phyloP scores from a whole-genome alignment of 2,888 invertebrate species.

The Rhagonycha lutea region DNA sequence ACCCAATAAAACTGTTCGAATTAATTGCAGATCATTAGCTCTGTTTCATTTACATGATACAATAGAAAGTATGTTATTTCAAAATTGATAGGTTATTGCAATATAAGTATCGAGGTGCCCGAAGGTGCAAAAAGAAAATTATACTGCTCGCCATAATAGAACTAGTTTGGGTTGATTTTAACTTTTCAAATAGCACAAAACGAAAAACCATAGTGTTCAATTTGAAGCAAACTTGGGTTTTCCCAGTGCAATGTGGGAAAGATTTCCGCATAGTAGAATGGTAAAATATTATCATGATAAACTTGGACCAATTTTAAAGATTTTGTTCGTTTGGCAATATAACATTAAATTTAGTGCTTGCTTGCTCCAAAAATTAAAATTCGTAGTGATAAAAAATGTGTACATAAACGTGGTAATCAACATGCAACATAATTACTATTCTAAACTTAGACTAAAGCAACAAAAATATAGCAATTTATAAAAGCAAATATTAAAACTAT shows the following conservation, averaged over 20 bases:
- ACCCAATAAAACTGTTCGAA: too few species aligned
- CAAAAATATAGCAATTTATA: background rate
- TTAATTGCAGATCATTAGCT: too few species aligned
- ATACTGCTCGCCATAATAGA: too few species aligned
- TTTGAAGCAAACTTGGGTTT: background rate
- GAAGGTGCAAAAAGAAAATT: background rate
- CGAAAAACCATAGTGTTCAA: background rate
- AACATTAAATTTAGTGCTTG: background rate
- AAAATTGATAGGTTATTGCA: too few species aligned
- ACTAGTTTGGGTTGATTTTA: too few species aligned
- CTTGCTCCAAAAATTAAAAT: background rate
- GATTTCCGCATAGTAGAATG: background rate
- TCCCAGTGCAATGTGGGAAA: background rate
- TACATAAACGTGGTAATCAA: background rate
- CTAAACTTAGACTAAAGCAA: background rate
- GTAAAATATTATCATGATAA: background rate
- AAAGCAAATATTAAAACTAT: background rate
- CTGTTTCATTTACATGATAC: too few species aligned
- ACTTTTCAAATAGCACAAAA: too few species aligned
- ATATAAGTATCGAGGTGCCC: background rate
- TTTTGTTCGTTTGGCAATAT: background rate
- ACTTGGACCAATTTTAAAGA: background rate
- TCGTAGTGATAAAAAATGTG: background rate
- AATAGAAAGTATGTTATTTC: too few species aligned
- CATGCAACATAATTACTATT: constrained; percentile 1